Evolutionary conservation across 2,113 vertebrate species (phyloP).

Genomic region (Salvator merianae): DNA sequence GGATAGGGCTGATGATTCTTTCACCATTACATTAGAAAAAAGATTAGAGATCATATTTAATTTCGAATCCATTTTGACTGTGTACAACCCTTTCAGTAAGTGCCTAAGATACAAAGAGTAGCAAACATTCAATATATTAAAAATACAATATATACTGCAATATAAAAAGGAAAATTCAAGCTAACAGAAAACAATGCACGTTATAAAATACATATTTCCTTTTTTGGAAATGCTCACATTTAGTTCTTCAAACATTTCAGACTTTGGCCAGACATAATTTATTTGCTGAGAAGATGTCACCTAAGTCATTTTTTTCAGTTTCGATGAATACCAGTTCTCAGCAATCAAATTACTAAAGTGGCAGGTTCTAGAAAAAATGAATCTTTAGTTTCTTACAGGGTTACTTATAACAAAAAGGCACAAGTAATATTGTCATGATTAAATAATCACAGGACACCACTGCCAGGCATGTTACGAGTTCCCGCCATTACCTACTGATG

Average conservation of each 20-base stretch:
- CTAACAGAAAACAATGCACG: too few species aligned
- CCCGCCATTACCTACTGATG: not conserved
- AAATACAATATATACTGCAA: not conserved
- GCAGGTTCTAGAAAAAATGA: not conserved
- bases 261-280: not conserved
- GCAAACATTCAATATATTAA: too few species aligned
- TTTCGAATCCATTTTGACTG: not conserved
- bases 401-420: too few species aligned
- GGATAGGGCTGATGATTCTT: not conserved
- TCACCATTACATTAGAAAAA: not conserved
- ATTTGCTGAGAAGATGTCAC: not conserved
- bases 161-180: too few species aligned
- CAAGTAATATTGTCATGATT: not conserved
- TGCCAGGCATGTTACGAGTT: not conserved
- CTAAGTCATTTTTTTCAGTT: not conserved
- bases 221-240: too few species aligned
- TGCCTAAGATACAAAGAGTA: too few species aligned
- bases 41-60: not conserved
- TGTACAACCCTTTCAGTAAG: too few species aligned
- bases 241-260: not conserved
- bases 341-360: not conserved
- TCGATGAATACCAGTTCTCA: not conserved
- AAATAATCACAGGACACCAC: not conserved
- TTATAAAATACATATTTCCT: too few species aligned
- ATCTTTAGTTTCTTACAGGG: not conserved